Evolutionary conservation across 1,140 invertebrate species (phyloP), one percentile per base, ranked within the genome.

Genomic region (Cecropterus lyciades): DNA sequence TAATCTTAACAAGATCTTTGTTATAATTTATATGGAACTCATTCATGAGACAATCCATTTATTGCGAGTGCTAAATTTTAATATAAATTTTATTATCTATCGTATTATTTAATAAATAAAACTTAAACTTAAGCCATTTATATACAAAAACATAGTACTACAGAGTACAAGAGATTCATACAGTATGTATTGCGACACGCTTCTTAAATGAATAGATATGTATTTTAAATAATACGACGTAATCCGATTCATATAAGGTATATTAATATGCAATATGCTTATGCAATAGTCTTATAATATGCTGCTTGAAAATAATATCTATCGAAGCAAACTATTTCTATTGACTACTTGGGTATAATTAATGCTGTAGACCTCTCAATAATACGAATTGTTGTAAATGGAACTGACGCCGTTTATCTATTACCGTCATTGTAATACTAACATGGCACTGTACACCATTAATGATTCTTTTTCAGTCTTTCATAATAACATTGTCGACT

Each of bases 391-490:
- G 66, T 79, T 75, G 72, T 43, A 77, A 72, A 56, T 70, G 64
- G 66, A 48, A 70, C 70, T 77, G 77, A 81, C 70, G 51, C 42
- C 33, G 33, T 37, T 37, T 20, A 57, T 24, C 17, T n/a, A 53
- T 52, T 17, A 56, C 64, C 65, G 68, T 73, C 67, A 78, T 80
- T 70, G 73, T 86, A 82, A 88, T 85, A 85, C 86, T 91, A 90
- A 86, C 79, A 92, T 92, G 89, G 89, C 89, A 92, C 89, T 80
- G 56, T 66, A 87, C 75, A 92, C 84, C 87, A 86, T 87, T 75
- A 79, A 82, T 76, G 80, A 87, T 85, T 82, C 79, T 65, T 78
- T 77, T 79, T 90, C 87, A 92, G 87, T 92, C 89, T 90, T 90
- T 81, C 81, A 73, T 79, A 75, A 74, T 73, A 75, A 77, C 69